Base-by-base conservation (phyloP, 2,888 invertebrate genomes). In the Nesidiocoris tenuis region DNA sequence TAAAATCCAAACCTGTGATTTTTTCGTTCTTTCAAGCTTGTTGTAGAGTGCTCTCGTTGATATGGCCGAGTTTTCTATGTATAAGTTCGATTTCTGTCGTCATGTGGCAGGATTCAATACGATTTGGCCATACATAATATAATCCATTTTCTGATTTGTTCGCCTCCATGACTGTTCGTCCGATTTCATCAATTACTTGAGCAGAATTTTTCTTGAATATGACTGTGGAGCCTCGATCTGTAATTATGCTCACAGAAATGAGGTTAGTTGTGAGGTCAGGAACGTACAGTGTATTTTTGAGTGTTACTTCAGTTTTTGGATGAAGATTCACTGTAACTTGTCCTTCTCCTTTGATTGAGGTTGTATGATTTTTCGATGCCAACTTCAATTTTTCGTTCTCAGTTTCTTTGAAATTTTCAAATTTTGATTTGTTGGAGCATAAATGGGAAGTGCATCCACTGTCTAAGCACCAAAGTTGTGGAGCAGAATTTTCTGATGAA, bases 341-440 rank as follows among this genome's bases (percentile, higher is more conserved):
- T 59, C 59, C 59, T 59, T 59, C n/a, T 5, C 59, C 59, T 12
- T 39, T 12, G n/a, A 66, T 66, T 24, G 16, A 7, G 0, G 66
- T 39, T 39, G 24, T 25, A 5, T 25, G 18, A 17, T 66, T 25
- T 23, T 66, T 39, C 7, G 25, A 18, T 18, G 59, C 66, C 12
- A 66, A 19, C n/a, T 39, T 16, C 5, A 66, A 17, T 39, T 25
- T 12, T 66, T n/a, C 24, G 18, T 24, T 3, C 25, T 66, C 18
- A n/a, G n/a, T n/a, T 16, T 39, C 25, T 23, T 39, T 1, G 7
- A 66, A 39, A 17, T 24, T 12, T 17, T 16, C n/a, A 39, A 66
- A 66, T 2, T 25, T 66, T 18, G 16, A 25, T 66, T 66, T 66
- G 17, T 66, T 39, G 3, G 39, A 66, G 19, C 66, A 66, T n/a